phyloP scores from a whole-genome alignment of 2,888 invertebrate species.

The Platerodrilus igneus region DNA sequence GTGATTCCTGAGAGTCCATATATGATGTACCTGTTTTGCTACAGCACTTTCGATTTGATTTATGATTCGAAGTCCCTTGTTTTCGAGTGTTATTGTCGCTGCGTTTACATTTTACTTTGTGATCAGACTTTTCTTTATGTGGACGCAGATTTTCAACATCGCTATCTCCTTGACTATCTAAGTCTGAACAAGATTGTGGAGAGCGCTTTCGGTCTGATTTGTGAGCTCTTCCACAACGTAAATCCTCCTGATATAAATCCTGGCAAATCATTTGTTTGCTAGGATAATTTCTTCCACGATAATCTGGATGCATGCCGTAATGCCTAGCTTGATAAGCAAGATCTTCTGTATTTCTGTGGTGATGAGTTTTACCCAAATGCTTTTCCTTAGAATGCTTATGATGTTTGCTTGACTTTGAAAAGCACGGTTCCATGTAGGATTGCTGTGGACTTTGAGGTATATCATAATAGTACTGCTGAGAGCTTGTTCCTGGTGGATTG shows the following conservation, averaged over 20 bases:
- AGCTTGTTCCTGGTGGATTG: neutral
- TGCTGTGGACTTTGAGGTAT: too few species aligned
- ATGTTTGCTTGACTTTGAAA: too few species aligned
- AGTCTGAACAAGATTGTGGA: neutral
- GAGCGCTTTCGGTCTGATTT: neutral
- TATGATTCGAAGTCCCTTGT: neutral
- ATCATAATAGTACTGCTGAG: too few species aligned
- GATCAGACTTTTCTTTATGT: too few species aligned
- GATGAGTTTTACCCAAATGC: too few species aligned
- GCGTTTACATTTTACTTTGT: neutral
- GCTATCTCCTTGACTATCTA: neutral
- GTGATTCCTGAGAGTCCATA: neutral
- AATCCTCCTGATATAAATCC: too few species aligned
- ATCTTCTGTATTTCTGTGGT: slow-evolving; percentile 2
- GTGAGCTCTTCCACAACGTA: neutral
- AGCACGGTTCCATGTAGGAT: too few species aligned
- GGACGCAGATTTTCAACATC: too few species aligned
- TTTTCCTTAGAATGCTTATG: too few species aligned
- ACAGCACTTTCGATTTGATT: neutral
- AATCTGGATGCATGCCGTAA: slow-evolving; percentile 11
- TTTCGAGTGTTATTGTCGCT: neutral
- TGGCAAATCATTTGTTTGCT: slow-evolving; percentile 5
- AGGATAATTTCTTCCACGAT: slow-evolving; percentile 9
- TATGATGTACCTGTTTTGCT: neutral
- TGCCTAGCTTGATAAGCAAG: slow-evolving; percentile 8